Evolutionary conservation across 23 tunicate species (phyloP), one percentile per base, ranked within the genome.

Genomic region (Oikopleura vanhoeffeni): DNA sequence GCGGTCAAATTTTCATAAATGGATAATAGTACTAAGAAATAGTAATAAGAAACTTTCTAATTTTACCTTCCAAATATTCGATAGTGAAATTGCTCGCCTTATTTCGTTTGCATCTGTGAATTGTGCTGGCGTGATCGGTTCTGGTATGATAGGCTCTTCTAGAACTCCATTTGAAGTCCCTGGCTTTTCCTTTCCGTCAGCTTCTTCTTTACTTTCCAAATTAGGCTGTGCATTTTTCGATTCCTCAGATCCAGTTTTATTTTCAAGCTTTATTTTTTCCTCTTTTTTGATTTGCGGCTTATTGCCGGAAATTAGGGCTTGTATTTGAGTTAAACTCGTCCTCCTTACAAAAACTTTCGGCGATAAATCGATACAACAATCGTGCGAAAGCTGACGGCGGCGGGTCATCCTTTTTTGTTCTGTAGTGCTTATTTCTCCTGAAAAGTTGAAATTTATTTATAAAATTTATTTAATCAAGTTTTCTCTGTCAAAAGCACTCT

Each of bases 81-180:
- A 24, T 33, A 71, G 79, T 2, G 79, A 71, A 3, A 71, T 71
- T 13, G 79, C 35, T 71, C 35, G 27, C 3, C 79, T 33, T 18
- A 71, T 71, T 71, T 71, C 79, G 79, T 71, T 71, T 30, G 79
- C 79, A 38, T 71, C 79, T 33, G 4, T 71, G 35, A 71, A 71
- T 30, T 71, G 79, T 18, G 27, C 35, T 4, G 79, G 79, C 3
- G 79, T 13, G 4, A 71, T 18, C 4, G 27, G 79, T 30, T 71
- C 79, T 32, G 32, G 27, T 30, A 32, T 28, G 35, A 18, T 71
- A 30, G 32, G 38, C 18, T 49, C 64, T 49, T 49, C 79, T 33
- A 18, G 60, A 18, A 49, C 8, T 49, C 60, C 60, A 49, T 8
- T 8, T n/a, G n/a, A n/a, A n/a, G n/a, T n/a, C n/a, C n/a, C n/a